Conservation (phyloP, 2,888 invertebrate genomes). For the Melinaea marsaeus region DNA sequence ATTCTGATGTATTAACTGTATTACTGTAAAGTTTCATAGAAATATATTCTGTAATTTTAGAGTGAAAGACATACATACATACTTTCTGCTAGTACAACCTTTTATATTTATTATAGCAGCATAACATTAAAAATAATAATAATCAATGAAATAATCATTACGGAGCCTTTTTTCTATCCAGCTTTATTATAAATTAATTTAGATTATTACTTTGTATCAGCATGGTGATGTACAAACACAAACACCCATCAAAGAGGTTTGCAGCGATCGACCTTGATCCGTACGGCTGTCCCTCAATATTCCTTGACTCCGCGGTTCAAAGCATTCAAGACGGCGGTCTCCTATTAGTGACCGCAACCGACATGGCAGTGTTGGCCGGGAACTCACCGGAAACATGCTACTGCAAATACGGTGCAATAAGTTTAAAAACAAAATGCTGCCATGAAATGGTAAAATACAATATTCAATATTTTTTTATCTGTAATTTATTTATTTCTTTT, state of each 20-base stretch:
- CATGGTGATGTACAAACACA: slow-evolving; percentile 90
- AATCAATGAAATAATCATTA: too few relatives aligned
- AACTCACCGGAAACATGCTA: slow-evolving; percentile 96
- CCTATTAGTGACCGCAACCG: slow-evolving; percentile 96
- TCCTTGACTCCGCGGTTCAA: slow-evolving; percentile 93
- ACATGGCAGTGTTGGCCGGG: slow-evolving; percentile 97
- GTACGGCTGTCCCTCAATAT: slow-evolving; percentile 95
- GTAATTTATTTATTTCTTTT: too few relatives aligned
- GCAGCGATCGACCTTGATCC: slow-evolving; percentile 97
- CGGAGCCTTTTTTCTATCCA: too few relatives aligned
- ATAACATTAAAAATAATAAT: too few relatives aligned
- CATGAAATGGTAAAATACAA: slow-evolving; percentile 91
- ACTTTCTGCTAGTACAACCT: too few relatives aligned
- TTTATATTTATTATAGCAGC: too few relatives aligned
- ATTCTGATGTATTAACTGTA: too few relatives aligned
- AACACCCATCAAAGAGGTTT: slow-evolving; percentile 82
- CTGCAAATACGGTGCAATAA: slow-evolving; percentile 94
- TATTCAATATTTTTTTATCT: neutral
- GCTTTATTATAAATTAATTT: too few relatives aligned
- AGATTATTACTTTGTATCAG: slow-evolving; percentile 59
- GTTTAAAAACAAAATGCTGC: slow-evolving; percentile 90
- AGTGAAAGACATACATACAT: too few relatives aligned
- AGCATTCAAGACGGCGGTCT: slow-evolving; percentile 89
- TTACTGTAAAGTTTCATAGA: too few relatives aligned
- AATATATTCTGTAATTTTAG: too few relatives aligned